These are phyloP conservation scores for Ormyrus pomaceus DNA, from an alignment of 2,888 invertebrate genomes.

Conservation along the genomic window DNA sequence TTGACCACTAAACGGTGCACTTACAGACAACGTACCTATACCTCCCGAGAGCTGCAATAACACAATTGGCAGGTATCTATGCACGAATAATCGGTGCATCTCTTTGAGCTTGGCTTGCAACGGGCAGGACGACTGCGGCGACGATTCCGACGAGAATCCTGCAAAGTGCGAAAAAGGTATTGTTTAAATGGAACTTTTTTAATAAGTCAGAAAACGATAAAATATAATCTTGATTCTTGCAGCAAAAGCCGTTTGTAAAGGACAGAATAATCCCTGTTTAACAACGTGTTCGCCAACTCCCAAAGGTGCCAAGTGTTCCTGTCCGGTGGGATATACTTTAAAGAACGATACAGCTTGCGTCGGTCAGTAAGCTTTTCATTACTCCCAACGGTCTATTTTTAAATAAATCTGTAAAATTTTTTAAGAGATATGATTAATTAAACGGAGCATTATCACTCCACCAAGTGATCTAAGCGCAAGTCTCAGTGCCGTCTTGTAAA, in stretches of 20 bases:
- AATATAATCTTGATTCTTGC: no score
- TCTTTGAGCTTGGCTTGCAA: constrained; percentile 78
- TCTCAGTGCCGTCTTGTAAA: no score
- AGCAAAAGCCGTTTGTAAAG: constrained; percentile 27
- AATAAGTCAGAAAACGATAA: background rate
- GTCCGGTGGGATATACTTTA: constrained; percentile 11
- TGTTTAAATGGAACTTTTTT: background rate
- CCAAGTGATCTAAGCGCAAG: no score
- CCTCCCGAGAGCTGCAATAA: constrained; percentile 35
- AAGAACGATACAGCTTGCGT: constrained; percentile 15
- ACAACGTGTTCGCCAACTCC: constrained; percentile 44
- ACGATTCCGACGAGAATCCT: constrained; percentile 80
- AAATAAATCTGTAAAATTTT: no score
- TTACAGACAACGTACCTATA: constrained; percentile 36
- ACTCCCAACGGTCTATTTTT: no score
- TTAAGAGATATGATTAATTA: no score
- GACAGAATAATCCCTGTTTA: constrained; percentile 7
- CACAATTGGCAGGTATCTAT: constrained; percentile 74
- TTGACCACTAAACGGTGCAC: background rate
- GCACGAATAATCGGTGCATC: constrained; percentile 78
- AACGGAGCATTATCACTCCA: no score
- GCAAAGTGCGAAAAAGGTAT: constrained; percentile 70
- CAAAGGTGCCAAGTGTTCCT: constrained; percentile 37
- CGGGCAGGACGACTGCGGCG: constrained; percentile 78
- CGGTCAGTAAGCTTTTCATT: no score